Conservation (phyloP, 2,888 invertebrate genomes). For the Amitus sp. region DNA sequence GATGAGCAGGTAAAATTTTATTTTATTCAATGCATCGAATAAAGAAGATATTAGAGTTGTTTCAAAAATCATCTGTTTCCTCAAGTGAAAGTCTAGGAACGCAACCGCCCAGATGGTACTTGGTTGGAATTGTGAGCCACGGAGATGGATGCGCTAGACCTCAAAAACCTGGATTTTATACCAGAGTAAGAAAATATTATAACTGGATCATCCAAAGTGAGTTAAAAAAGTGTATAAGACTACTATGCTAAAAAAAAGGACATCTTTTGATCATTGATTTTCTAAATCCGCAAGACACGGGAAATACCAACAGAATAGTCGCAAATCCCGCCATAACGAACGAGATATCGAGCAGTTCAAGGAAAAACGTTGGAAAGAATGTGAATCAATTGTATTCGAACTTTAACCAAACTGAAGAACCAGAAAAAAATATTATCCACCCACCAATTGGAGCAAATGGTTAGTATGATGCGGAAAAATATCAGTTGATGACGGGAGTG, state of each 20-base stretch:
- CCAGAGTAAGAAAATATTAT: constrained; percentile 78
- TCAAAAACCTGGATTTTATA: constrained; percentile 85
- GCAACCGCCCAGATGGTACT: too few relatives aligned
- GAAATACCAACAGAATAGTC: neutral
- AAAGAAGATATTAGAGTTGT: neutral
- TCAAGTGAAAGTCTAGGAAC: too few relatives aligned
- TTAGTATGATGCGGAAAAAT: too few relatives aligned
- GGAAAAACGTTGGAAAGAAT: neutral
- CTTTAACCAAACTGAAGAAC: too few relatives aligned
- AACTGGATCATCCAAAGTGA: constrained; percentile 77
- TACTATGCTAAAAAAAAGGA: neutral
- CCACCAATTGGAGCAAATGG: too few relatives aligned
- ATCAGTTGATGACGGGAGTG: too few relatives aligned
- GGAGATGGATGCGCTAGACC: constrained; percentile 87
- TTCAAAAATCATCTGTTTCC: too few relatives aligned
- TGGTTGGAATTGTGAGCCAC: constrained; percentile 87
- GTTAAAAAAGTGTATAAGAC: constrained; percentile 64
- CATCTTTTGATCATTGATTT: neutral
- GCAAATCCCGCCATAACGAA: too few relatives aligned
- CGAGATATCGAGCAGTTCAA: neutral
- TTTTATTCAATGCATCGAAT: neutral
- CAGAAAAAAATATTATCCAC: too few relatives aligned
- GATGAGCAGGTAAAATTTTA: constrained; percentile 72
- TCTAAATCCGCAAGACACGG: neutral
- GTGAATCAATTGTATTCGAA: too few relatives aligned